A percentile compares a stretch with the other conserved stretches of the same genome.
Evolutionary conservation across 2,113 vertebrate genomes (phyloP).

Genomic region (Carlito syrichta): DNA sequence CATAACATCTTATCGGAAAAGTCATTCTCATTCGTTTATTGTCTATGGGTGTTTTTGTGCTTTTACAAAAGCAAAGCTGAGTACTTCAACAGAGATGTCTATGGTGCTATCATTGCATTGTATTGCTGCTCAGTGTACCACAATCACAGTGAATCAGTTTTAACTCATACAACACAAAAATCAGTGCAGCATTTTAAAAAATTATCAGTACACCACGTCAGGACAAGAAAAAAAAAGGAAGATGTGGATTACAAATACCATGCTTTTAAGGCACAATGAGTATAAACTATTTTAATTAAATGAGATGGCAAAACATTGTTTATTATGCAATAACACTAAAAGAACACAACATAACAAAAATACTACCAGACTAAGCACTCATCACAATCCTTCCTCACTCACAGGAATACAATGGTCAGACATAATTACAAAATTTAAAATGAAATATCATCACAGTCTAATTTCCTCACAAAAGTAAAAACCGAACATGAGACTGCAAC

Average conservation of each 20-base stretch:
- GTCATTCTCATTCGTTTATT: not conserved
- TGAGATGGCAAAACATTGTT: not conserved
- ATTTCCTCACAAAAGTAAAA: conserved; percentile 28
- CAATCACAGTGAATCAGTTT: not conserved
- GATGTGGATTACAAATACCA: not conserved
- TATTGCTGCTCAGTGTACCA: not conserved
- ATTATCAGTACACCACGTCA: not conserved
- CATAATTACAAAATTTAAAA: conserved; percentile 4
- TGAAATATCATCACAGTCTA: not conserved
- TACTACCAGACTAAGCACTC: not conserved
- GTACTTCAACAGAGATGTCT: not conserved
- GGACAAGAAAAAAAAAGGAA: not conserved
- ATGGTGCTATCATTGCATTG: too few relatives aligned
- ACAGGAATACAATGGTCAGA: not conserved
- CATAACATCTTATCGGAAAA: not conserved
- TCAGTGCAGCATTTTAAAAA: not conserved
- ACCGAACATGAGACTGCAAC: not conserved
- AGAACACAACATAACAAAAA: not conserved
- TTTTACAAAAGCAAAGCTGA: not conserved
- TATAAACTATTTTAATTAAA: not conserved
- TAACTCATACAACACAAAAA: not conserved
- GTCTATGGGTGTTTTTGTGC: not conserved
- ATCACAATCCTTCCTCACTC: not conserved
- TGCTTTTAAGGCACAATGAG: not conserved
- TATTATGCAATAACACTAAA: not conserved